These are phyloP conservation scores for Drosophila pseudotakahashii DNA, from an alignment of 2,888 invertebrate genomes.

Conservation along the genomic window DNA sequence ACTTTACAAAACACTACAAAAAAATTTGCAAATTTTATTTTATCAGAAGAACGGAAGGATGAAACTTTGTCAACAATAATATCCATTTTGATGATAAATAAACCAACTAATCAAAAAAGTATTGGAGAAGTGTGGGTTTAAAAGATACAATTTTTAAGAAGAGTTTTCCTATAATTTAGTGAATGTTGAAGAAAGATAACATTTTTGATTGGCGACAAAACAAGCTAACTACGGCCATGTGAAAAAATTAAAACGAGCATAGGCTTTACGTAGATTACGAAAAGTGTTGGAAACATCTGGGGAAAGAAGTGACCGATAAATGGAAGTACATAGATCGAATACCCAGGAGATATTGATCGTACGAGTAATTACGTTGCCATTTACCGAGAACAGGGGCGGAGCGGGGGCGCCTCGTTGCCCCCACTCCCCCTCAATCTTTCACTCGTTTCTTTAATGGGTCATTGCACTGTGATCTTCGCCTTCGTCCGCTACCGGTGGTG, in stretches of 20 bases:
- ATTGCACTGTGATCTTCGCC: conserved; percentile 82
- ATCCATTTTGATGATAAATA: no score
- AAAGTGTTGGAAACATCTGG: conserved; percentile 8
- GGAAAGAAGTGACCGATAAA: conserved; percentile 27
- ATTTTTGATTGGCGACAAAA: not conserved
- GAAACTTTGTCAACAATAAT: no score
- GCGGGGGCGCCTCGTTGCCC: not conserved
- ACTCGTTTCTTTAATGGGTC: conserved; percentile 75
- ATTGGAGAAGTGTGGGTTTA: no score
- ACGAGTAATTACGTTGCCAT: conserved; percentile 38
- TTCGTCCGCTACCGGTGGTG: conserved; percentile 55
- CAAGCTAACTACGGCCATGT: no score
- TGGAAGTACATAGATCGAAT: conserved; percentile 31
- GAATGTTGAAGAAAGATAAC: not conserved
- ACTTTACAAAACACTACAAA: no score
- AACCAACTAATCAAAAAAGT: no score
- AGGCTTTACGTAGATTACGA: not conserved
- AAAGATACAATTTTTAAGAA: no score
- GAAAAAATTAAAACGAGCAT: no score
- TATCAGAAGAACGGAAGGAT: no score
- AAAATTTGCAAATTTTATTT: no score
- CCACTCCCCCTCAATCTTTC: conserved; percentile 36
- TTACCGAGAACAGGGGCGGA: conserved; percentile 19
- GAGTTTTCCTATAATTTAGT: no score
- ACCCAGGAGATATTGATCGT: conserved; percentile 20